Conservation (phyloP, 2,888 invertebrate species). For the Drosophila meridiana region DNA sequence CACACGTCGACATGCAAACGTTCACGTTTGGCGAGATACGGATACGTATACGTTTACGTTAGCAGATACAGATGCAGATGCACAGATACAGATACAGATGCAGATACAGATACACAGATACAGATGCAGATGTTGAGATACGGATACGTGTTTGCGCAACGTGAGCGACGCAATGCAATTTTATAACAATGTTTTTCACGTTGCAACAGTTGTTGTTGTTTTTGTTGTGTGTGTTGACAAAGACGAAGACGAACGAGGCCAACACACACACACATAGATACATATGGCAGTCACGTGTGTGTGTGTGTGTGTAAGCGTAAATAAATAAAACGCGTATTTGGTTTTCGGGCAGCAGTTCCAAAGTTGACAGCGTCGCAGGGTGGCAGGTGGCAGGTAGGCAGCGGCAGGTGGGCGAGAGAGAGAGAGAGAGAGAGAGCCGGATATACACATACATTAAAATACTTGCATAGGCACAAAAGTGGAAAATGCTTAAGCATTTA, state of each 20-base stretch:
- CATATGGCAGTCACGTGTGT: constrained; percentile 11
- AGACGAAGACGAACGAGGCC: constrained; percentile 78
- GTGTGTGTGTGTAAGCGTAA: constrained; percentile 52
- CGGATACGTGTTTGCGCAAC: constrained; percentile 75
- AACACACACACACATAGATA: constrained; percentile 28
- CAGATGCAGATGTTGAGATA: constrained; percentile 16
- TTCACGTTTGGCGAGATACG: constrained; percentile 17
- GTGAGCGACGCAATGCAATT: constrained; percentile 80
- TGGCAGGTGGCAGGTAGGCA: background rate
- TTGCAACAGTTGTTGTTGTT: constrained; percentile 56
- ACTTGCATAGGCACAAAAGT: constrained; percentile 60
- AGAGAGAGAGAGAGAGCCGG: constrained; percentile 44
- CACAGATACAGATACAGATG: constrained; percentile 29
- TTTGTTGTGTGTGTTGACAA: constrained; percentile 69
- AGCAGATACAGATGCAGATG: constrained; percentile 21
- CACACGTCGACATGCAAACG: constrained; percentile 44
- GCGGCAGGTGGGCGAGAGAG: background rate
- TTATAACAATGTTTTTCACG: constrained; percentile 80
- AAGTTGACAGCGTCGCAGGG: background rate
- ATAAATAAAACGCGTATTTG: constrained; percentile 76
- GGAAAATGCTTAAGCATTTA: constrained; percentile 44
- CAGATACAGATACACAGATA: background rate
- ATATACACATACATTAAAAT: constrained; percentile 78
- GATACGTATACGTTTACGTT: constrained; percentile 11
- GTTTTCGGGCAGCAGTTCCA: constrained; percentile 49